Percentiles rank a stretch among this genome's conserved stretches.
These are phyloP conservation scores for Pseudopipra pipra DNA, from an alignment of 2,113 vertebrate genomes.

Conservation along the genomic window DNA sequence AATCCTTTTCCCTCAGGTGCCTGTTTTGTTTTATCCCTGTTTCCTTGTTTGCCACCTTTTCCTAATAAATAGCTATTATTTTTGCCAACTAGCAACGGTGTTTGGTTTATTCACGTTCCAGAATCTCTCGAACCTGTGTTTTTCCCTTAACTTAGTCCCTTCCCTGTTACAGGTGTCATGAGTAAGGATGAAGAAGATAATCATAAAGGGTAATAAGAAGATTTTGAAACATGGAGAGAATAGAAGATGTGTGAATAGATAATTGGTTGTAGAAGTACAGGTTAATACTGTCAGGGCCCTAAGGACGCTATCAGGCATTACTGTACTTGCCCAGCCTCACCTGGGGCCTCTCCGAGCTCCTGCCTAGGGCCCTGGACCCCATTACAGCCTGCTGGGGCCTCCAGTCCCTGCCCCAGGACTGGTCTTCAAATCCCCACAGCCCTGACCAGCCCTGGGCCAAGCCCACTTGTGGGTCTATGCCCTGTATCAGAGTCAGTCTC, in stretches of 20 bases:
- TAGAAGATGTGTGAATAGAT: background rate
- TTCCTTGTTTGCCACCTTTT: too few species aligned
- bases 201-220: background rate
- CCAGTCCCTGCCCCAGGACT: background rate
- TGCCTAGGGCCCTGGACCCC: background rate
- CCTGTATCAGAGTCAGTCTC: fast-evolving
- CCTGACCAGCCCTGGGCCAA: too few species aligned
- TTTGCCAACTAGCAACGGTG: too few species aligned
- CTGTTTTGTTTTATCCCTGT: too few species aligned
- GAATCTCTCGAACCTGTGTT: too few species aligned
- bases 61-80: too few species aligned
- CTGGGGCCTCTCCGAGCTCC: background rate
- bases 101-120: too few species aligned
- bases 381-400: fast-evolving
- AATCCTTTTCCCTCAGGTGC: too few species aligned
- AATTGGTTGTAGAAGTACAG: background rate
- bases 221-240: background rate
- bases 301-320: background rate
- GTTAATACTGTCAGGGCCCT: background rate
- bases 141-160: too few species aligned
- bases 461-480: fast-evolving
- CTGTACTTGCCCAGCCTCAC: background rate
- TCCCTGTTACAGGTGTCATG: too few species aligned
- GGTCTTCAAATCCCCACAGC: background rate
- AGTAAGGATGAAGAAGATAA: background rate